Percentiles rank a stretch among this genome's conserved stretches.
phyloP scores from a whole-genome alignment of 2,888 invertebrate species.

The Hesperia comma region DNA sequence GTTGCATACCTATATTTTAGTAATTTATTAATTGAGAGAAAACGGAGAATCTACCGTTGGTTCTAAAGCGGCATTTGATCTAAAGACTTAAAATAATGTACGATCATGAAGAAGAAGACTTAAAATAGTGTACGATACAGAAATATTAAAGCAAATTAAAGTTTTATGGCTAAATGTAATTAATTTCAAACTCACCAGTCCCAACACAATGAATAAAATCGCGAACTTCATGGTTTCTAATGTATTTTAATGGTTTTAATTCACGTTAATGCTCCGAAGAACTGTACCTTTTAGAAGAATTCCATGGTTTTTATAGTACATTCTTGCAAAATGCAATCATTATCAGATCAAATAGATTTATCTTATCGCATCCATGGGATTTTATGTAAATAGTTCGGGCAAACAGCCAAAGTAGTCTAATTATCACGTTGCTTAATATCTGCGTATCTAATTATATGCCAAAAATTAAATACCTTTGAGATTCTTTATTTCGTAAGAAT shows the following conservation, averaged over 20 bases:
- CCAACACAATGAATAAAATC: background rate
- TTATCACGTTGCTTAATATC: constrained; percentile 8
- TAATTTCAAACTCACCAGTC: constrained; percentile 2
- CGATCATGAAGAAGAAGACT: no score
- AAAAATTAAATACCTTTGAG: background rate
- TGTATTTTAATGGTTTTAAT: background rate
- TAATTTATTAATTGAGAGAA: no score
- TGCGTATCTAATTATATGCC: constrained; percentile 4
- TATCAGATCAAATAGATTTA: constrained; percentile 44
- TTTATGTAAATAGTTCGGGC: constrained; percentile 44
- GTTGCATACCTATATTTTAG: no score
- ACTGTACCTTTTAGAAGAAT: constrained; percentile 36
- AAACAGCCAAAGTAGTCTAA: constrained; percentile 19
- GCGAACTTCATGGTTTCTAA: constrained; percentile 20
- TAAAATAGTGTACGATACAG: no score
- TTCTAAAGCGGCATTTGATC: no score
- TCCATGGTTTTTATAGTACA: constrained; percentile 64
- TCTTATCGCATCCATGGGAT: constrained; percentile 58
- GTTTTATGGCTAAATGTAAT: no score
- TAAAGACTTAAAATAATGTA: no score
- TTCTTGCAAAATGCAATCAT: constrained; percentile 50
- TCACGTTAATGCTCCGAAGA: background rate
- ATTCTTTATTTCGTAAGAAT: background rate
- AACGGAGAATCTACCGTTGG: no score
- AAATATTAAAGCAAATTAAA: no score